phyloP scores from a whole-genome alignment of 1,140 invertebrate species.

The Drosophila suzukii region DNA sequence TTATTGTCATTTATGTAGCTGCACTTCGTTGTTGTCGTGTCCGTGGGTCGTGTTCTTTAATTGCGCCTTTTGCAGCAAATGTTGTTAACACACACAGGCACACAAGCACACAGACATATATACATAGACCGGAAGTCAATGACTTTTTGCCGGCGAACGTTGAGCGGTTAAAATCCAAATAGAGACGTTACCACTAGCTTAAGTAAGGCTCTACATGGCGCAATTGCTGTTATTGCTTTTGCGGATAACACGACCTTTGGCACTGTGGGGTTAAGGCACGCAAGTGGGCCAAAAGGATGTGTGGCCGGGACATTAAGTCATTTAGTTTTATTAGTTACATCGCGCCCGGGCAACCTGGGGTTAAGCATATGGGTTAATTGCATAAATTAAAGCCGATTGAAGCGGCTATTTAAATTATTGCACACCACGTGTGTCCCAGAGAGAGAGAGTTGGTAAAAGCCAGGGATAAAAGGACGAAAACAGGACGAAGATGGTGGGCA shows the following conservation, averaged over 20 bases:
- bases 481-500: constrained; percentile 38
- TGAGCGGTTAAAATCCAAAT: constrained; percentile 66
- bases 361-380: constrained; percentile 79
- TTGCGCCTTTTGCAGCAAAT: constrained; percentile 66
- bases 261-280: constrained; percentile 53
- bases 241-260: constrained; percentile 69
- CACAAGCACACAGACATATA: neutral
- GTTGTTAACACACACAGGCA: constrained; percentile 37
- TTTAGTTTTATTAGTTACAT: constrained; percentile 76
- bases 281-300: constrained; percentile 27
- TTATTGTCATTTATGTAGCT: constrained; percentile 59
- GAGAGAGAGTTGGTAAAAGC: neutral
- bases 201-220: constrained; percentile 44
- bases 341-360: constrained; percentile 35
- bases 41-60: constrained; percentile 72
- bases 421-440: constrained; percentile 7
- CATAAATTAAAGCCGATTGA: constrained; percentile 72
- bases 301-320: constrained; percentile 70
- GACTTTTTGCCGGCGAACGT: constrained; percentile 62
- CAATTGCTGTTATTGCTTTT: constrained; percentile 44
- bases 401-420: constrained; percentile 60
- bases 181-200: constrained; percentile 72
- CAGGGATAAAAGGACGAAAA: neutral
- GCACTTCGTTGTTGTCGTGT: constrained; percentile 60
- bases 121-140: constrained; percentile 63